Percentiles rank a stretch among this genome's conserved stretches.
phyloP scores from a whole-genome alignment of 2,888 invertebrate species.

The Peribatodes rhomboidaria region DNA sequence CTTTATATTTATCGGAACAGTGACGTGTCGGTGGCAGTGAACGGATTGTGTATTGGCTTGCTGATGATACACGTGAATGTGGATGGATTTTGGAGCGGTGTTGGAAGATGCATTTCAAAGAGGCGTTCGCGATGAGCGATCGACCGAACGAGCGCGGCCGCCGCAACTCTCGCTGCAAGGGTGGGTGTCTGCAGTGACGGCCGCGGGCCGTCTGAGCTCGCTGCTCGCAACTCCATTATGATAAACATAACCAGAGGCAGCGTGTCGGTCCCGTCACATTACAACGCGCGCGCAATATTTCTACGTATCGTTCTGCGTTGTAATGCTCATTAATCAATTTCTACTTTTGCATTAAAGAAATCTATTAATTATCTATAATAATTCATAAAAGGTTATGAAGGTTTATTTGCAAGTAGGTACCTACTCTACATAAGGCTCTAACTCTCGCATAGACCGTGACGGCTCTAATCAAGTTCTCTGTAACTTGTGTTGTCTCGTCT shows the following conservation, averaged over 20 bases:
- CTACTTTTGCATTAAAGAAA: conserved; percentile 21
- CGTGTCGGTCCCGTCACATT: conserved; percentile 43
- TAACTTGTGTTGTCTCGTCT: background rate
- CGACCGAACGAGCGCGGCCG: conserved; percentile 85
- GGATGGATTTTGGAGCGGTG: conserved; percentile 80
- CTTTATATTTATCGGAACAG: conserved; percentile 61
- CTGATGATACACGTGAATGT: conserved; percentile 84
- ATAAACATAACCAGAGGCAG: conserved; percentile 48
- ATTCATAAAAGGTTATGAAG: background rate
- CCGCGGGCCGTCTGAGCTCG: conserved; percentile 62
- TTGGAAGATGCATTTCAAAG: conserved; percentile 86
- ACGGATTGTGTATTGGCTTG: conserved; percentile 77
- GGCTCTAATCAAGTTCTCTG: background rate
- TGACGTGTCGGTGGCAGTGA: conserved; percentile 76
- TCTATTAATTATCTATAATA: background rate
- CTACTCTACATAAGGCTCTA: background rate
- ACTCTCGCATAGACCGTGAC: background rate
- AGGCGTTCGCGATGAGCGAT: conserved; percentile 86
- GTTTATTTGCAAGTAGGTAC: background rate
- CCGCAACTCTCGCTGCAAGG: conserved; percentile 85
- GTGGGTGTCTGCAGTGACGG: conserved; percentile 75
- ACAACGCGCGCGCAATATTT: conserved; percentile 43
- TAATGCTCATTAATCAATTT: conserved; percentile 15
- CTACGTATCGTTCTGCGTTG: conserved; percentile 29
- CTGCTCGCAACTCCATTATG: conserved; percentile 52